These are phyloP conservation scores for Tachuris rubrigastra DNA, from an alignment of 2,113 vertebrate genomes.

Conservation along the genomic window DNA sequence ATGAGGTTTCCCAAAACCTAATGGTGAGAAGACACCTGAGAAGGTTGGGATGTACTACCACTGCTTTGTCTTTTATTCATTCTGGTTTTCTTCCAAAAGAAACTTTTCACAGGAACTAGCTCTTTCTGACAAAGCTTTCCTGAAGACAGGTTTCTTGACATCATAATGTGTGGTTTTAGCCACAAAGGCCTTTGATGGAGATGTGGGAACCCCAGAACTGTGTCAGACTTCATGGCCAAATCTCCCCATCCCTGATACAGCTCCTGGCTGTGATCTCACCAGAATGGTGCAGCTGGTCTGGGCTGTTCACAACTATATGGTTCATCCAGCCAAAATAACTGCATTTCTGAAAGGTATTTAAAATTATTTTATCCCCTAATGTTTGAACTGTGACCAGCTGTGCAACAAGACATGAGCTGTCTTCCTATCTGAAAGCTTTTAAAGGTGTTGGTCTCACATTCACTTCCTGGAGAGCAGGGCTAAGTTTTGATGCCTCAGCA, in stretches of 20 bases:
- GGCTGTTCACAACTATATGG: not conserved
- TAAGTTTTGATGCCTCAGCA: not conserved
- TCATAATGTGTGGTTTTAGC: not conserved
- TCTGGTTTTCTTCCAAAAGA: not conserved
- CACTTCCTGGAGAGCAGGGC: not conserved
- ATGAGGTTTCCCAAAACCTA: not conserved
- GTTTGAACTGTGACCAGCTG: not conserved
- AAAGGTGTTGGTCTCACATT: slow-evolving; percentile 37
- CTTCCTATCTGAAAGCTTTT: not conserved
- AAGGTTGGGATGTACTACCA: not conserved
- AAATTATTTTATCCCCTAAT: not conserved
- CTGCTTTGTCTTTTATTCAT: not conserved
- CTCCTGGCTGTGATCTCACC: not conserved
- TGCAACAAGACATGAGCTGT: not conserved
- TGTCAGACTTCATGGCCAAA: not conserved
- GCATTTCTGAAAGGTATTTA: not conserved
- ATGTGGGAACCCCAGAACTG: not conserved
- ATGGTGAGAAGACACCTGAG: not conserved
- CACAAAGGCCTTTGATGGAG: not conserved
- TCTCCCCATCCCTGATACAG: not conserved
- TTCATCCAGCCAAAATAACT: not conserved
- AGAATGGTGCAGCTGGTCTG: not conserved
- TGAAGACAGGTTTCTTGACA: not conserved
- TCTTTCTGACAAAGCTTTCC: not conserved
- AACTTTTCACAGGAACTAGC: not conserved